Evolutionary conservation across 2,113 vertebrate genomes (phyloP), one percentile per base, ranked within the genome.

Genomic region (Alethe diademata): DNA sequence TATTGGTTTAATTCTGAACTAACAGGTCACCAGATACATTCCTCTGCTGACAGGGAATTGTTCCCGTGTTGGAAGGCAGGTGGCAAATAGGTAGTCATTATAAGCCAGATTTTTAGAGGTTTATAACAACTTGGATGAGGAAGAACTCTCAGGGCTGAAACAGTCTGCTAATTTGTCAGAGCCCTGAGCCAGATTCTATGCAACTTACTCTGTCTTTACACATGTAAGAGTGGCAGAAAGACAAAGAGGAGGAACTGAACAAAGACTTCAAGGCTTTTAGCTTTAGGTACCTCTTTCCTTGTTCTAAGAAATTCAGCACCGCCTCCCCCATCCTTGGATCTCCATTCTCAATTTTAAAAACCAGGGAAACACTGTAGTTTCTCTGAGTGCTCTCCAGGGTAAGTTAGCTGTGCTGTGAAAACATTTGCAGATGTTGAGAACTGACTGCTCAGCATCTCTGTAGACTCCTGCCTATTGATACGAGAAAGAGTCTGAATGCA

Each of bases 341-440:
- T 54, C 31, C 20, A 22, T 8, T 72, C 69, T 80, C 60, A 84
- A 70, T 31, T 64, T 53, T 8, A 12, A 22, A 40, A 54, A 14
- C 9, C 28, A 9, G 16, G 3, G 8, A 19, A 80, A 76, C 45
- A 35, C 28, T 72, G 69, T 50, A 82, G 36, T 72, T 78, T 88
- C 75, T 64, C 60, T 56, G 92, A 81, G 45, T 50, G 19, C 72
- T 95, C 93, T 92, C 93, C 61, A 67, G 92, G 61, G 86, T 74
- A 69, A 91, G 83, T 60, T 65, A 80, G 72, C 48, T 86, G 35
- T 64, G 75, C 82, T 78, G 60, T 81, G 74, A 78, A 94, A 95
- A 88, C 12, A 69, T 47, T 50, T 93, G 90, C 95, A 97, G 96
- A 95, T 94, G 94, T 88, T 64, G 48, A 91, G 57, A 95, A 95